These are phyloP conservation scores for Hirudinaria manillensis DNA, from an alignment of 2,888 invertebrate species.

Conservation along the genomic window DNA sequence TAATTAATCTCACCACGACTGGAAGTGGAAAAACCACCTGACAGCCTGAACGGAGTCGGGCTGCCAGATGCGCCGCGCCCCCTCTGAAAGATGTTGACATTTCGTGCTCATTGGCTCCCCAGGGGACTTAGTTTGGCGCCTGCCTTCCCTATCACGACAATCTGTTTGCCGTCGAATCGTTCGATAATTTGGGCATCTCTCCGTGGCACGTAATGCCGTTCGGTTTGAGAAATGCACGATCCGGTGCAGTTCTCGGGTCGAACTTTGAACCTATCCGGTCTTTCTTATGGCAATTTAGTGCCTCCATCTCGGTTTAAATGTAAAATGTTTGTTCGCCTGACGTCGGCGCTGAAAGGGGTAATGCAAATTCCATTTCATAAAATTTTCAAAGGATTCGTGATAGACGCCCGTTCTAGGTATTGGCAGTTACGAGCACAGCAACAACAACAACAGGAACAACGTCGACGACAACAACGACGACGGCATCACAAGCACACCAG, in stretches of 20 bases:
- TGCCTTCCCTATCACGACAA: background rate
- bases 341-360: no score
- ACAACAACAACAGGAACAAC: background rate
- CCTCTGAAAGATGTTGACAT: constrained; percentile 13
- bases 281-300: no score
- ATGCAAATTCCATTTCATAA: background rate
- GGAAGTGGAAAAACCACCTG: no score
- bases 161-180: constrained; percentile 1
- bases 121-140: background rate
- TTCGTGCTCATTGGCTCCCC: background rate
- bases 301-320: no score
- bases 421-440: background rate
- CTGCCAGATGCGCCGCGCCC: background rate
- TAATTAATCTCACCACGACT: background rate
- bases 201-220: background rate
- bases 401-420: background rate
- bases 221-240: no score
- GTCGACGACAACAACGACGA: background rate
- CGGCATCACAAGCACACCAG: background rate
- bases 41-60: no score
- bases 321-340: no score
- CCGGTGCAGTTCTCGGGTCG: no score
- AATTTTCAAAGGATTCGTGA: background rate
- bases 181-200: constrained; percentile 7
- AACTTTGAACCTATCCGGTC: no score